Conservation (phyloP, 2,888 invertebrate genomes). For the Therioaphis trifolii region DNA sequence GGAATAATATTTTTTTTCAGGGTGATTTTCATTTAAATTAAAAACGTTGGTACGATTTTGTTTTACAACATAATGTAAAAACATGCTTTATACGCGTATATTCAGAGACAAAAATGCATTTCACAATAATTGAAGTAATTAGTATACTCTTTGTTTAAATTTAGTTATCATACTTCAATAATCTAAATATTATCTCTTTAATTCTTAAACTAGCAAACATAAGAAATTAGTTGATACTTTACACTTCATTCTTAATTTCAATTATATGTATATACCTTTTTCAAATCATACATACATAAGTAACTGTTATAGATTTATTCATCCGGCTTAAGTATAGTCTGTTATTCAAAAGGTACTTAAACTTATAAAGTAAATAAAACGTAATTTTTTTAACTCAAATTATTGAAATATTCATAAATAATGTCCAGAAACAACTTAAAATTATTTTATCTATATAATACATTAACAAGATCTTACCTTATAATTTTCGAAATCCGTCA, state of each 20-base stretch:
- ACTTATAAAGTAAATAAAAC: neutral
- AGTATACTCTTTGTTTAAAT: no score
- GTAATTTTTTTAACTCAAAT: neutral
- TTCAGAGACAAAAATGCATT: no score
- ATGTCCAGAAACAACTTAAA: neutral
- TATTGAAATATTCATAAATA: no score
- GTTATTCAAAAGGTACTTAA: neutral
- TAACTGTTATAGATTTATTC: neutral
- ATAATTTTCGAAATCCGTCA: constrained; percentile 29
- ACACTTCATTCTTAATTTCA: neutral
- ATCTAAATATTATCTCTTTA: neutral
- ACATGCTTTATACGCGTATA: no score
- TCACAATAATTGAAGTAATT: no score
- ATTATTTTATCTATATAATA: neutral
- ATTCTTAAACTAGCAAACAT: neutral
- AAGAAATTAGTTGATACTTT: neutral
- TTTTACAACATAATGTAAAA: no score
- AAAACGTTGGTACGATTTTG: no score
- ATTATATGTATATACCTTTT: constrained; percentile 43
- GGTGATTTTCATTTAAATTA: no score
- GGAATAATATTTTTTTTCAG: no score
- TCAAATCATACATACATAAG: constrained; percentile 40
- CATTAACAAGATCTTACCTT: constrained; percentile 10
- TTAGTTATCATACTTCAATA: neutral
- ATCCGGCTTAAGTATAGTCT: neutral